Evolutionary conservation across 2,888 invertebrate species (phyloP).

Genomic region (Nymphalis c-album): DNA sequence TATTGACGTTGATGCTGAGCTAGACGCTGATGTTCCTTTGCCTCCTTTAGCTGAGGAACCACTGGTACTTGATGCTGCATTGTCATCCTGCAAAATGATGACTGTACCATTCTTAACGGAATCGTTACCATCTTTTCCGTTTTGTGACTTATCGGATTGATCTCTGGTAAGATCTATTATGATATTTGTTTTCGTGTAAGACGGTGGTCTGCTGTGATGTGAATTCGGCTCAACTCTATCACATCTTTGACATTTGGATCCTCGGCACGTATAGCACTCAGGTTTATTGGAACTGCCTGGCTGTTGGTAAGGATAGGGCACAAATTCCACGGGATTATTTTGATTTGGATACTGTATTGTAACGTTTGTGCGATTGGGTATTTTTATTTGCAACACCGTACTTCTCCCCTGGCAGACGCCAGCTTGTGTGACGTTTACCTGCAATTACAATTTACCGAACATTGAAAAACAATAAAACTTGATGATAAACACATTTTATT

Average conservation of each 20-base stretch:
- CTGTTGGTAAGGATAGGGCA: slow-evolving; percentile 39
- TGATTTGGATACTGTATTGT: slow-evolving; percentile 41
- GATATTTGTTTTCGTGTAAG: slow-evolving; percentile 43
- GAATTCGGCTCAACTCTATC: slow-evolving; percentile 18
- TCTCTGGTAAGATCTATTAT: slow-evolving; percentile 44
- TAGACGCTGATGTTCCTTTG: slow-evolving; percentile 31
- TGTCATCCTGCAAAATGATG: slow-evolving; percentile 39
- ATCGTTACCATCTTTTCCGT: slow-evolving; percentile 1
- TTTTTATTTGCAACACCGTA: slow-evolving; percentile 43
- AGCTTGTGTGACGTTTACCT: slow-evolving; percentile 18
- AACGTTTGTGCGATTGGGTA: slow-evolving; percentile 41
- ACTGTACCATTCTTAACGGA: slow-evolving; percentile 34
- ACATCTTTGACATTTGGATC: slow-evolving; percentile 35
- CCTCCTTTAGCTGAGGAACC: slow-evolving; percentile 29
- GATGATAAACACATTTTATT: no score
- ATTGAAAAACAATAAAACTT: neutral
- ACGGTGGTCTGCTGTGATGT: slow-evolving; percentile 11
- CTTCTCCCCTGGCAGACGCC: slow-evolving; percentile 39
- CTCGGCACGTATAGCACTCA: slow-evolving; percentile 29
- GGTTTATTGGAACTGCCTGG: slow-evolving; percentile 12
- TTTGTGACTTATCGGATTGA: slow-evolving; percentile 19
- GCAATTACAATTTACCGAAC: slow-evolving; percentile 4
- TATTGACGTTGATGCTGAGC: slow-evolving; percentile 37
- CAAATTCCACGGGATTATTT: slow-evolving; percentile 39
- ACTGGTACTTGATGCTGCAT: slow-evolving; percentile 39